Percentiles rank a stretch among this genome's conserved stretches.
Evolutionary conservation across 2,888 invertebrate genomes (phyloP).

Genomic region (Asteroscopus sphinx): DNA sequence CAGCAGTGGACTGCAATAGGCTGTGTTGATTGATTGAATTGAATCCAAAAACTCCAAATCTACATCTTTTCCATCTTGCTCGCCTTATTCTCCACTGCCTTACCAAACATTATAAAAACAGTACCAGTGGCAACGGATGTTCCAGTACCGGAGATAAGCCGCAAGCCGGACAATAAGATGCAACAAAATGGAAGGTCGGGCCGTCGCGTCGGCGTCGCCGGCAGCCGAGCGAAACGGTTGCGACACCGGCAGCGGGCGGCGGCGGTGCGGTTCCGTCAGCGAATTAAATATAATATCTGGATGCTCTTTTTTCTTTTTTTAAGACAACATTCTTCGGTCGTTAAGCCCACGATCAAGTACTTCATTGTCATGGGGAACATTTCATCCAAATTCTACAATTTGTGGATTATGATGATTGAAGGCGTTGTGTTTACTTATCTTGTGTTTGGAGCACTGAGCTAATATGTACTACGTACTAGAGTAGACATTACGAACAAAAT

Average conservation of each 20-base stretch:
- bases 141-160: conserved; percentile 42
- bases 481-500: no score
- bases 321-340: background rate
- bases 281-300: conserved; percentile 4
- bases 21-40: no score
- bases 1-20: no score
- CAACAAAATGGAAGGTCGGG: conserved; percentile 51
- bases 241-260: conserved; percentile 28
- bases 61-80: conserved; percentile 3
- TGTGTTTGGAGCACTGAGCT: no score
- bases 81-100: conserved; percentile 1
- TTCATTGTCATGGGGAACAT: no score
- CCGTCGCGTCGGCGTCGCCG: conserved; percentile 5
- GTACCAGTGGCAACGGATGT: conserved; percentile 34
- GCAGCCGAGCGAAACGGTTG: conserved; percentile 48
- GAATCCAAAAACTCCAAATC: no score
- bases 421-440: no score
- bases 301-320: background rate
- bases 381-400: no score
- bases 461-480: no score
- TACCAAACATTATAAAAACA: conserved; percentile 20
- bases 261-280: background rate
- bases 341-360: no score
- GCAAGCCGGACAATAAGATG: conserved; percentile 27
- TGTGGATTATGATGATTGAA: no score